Conservation (phyloP, 2,113 vertebrate genomes). For the Pterocles gutturalis region DNA sequence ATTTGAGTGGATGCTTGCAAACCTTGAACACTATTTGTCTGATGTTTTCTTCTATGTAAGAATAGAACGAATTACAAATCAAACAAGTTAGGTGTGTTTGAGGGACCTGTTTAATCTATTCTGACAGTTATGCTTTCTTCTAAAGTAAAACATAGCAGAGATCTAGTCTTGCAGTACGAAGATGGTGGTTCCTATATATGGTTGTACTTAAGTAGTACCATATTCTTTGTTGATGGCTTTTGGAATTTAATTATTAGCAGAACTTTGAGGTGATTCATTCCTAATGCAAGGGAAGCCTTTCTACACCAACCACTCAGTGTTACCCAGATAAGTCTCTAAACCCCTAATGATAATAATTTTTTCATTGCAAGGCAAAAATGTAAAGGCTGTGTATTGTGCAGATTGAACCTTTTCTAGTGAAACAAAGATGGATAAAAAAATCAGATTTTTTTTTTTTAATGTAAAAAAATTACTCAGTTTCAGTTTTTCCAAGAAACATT, state of each 20-base stretch:
- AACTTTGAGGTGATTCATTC: not conserved
- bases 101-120: not conserved
- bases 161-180: not conserved
- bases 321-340: not conserved
- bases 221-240: not conserved
- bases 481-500: not conserved
- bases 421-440: not conserved
- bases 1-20: not conserved
- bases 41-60: not conserved
- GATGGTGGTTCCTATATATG: not conserved
- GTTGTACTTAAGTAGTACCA: not conserved
- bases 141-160: not conserved
- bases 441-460: not conserved
- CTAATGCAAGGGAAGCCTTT: not conserved
- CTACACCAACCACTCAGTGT: not conserved
- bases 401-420: not conserved
- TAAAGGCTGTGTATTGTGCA: not conserved
- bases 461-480: not conserved
- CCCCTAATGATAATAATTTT: not conserved
- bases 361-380: not conserved
- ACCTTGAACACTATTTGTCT: not conserved
- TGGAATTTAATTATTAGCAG: not conserved
- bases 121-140: not conserved
- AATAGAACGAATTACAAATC: not conserved
- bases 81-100: not conserved